A percentile compares a stretch with the other conserved stretches of the same genome.
Evolutionary conservation across 2,888 invertebrate genomes (phyloP).

Genomic region (Caenorhabditis sinica): DNA sequence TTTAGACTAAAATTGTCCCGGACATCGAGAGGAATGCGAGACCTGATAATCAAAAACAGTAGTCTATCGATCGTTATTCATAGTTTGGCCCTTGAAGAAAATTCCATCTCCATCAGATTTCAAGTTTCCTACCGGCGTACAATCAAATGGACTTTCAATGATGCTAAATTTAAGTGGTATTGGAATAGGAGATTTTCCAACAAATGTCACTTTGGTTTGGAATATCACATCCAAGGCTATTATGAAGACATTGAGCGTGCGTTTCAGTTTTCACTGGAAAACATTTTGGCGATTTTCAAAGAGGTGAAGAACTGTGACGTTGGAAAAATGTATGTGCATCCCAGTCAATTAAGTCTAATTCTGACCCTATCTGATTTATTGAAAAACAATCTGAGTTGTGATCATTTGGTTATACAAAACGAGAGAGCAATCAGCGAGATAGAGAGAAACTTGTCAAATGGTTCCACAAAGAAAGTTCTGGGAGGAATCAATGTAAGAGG

Average conservation of each 20-base stretch:
- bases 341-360: neutral
- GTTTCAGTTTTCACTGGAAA: neutral
- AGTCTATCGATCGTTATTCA: neutral
- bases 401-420: neutral
- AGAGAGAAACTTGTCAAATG: neutral
- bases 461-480: neutral
- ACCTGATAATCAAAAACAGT: neutral
- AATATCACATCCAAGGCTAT: neutral
- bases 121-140: neutral
- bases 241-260: neutral
- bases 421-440: neutral
- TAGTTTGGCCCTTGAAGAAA: neutral
- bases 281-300: neutral
- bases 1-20: conserved; percentile 2
- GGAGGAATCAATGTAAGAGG: neutral
- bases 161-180: neutral
- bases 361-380: neutral
- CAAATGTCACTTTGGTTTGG: neutral
- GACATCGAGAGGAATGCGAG: neutral
- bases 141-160: neutral
- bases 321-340: neutral
- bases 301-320: neutral
- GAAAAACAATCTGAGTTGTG: neutral
- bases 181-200: neutral
- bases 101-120: neutral